These are phyloP conservation scores for Engraulis encrasicolus DNA, from an alignment of 2,113 vertebrate species.

Conservation along the genomic window DNA sequence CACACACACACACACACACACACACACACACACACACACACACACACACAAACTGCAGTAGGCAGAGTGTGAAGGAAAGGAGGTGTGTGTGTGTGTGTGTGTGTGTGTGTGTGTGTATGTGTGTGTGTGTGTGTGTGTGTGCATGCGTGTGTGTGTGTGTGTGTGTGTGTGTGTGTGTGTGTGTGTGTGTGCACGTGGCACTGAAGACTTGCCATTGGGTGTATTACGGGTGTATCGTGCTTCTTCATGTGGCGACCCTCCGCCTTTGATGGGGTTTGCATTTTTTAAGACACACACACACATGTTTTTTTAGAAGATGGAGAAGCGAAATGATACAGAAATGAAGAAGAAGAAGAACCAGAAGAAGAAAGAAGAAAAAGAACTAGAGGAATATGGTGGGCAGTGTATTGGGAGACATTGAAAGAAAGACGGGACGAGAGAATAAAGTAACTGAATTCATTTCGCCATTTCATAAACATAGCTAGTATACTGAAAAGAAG, in stretches of 20 bases:
- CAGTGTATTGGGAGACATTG: not conserved
- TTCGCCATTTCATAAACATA: slow-evolving; percentile 58
- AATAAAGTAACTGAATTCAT: slow-evolving; percentile 55
- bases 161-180: no score
- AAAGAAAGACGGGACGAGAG: not conserved
- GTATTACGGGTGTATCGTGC: no score
- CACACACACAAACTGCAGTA: no score
- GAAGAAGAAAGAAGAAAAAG: not conserved
- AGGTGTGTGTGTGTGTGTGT: no score
- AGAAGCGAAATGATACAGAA: not conserved
- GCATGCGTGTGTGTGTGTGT: no score
- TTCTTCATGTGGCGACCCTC: slow-evolving; percentile 54
- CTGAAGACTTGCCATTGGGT: slow-evolving; percentile 34
- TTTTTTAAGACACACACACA: slow-evolving; percentile 65
- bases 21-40: no score
- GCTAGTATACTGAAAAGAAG: slow-evolving; percentile 72
- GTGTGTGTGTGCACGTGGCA: no score
- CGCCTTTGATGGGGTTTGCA: slow-evolving; percentile 75
- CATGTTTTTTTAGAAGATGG: slow-evolving; percentile 57
- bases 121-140: no score
- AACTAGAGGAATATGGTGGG: no score
- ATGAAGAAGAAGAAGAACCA: not conserved
- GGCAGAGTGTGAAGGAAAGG: no score
- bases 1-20: no score
- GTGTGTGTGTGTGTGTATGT: no score